Evolutionary conservation across 2,888 invertebrate species (phyloP).

Genomic region (Zootermopsis nevadensis): DNA sequence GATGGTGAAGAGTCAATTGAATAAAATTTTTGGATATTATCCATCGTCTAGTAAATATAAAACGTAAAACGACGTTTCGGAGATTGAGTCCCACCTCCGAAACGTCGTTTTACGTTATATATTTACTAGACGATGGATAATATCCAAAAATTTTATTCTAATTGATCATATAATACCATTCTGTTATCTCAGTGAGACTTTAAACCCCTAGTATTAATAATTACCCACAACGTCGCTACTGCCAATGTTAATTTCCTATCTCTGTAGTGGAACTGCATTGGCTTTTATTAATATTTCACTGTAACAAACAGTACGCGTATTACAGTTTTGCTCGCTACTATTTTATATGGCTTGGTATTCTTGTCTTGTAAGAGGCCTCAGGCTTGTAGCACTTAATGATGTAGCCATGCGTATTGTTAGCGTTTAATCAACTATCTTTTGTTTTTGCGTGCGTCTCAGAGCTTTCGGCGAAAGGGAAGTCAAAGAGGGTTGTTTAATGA

Average conservation of each 20-base stretch:
- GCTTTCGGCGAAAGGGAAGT: neutral
- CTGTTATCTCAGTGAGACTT: too few species aligned
- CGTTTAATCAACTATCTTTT: constrained; percentile 39
- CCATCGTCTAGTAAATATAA: too few species aligned
- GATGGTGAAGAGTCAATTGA: too few species aligned
- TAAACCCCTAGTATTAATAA: too few species aligned
- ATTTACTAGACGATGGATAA: too few species aligned
- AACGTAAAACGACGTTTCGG: too few species aligned
- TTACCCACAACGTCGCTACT: neutral
- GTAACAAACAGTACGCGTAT: neutral
- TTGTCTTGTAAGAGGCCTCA: neutral
- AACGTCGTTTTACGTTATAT: too few species aligned
- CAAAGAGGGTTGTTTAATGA: constrained; percentile 28
- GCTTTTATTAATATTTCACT: neutral
- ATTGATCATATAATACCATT: too few species aligned
- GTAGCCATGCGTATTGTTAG: constrained; percentile 26
- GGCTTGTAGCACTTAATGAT: constrained; percentile 10
- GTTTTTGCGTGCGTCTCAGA: constrained; percentile 14
- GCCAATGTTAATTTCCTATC: neutral
- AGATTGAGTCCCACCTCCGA: too few species aligned
- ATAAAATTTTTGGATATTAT: too few species aligned
- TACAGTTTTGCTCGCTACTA: neutral
- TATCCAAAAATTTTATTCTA: too few species aligned
- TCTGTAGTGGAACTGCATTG: neutral
- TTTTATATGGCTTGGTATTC: neutral